These are phyloP conservation scores for Diachasma alloeum DNA, from an alignment of 1,140 invertebrate genomes.

Conservation along the genomic window DNA sequence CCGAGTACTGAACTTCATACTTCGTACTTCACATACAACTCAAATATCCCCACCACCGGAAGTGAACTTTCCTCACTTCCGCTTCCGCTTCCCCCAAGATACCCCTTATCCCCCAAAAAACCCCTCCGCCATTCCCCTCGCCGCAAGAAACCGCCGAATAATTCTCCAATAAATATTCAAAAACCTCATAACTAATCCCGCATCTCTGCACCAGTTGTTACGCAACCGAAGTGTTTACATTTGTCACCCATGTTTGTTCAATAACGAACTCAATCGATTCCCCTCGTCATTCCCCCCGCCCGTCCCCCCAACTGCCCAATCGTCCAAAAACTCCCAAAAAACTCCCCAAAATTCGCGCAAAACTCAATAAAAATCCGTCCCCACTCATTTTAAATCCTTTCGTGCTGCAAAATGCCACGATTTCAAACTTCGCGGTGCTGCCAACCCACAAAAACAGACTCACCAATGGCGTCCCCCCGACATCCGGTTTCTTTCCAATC, in stretches of 20 bases:
- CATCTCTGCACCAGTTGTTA: background rate
- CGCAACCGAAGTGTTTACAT: conserved; percentile 7
- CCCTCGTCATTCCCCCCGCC: background rate
- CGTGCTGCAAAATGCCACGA: background rate
- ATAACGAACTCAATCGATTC: background rate
- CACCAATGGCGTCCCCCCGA: background rate
- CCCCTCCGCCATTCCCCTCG: too few relatives aligned
- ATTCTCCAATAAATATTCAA: background rate
- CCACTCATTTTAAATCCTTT: too few relatives aligned
- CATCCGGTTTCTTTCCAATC: conserved; percentile 13
- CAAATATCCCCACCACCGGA: background rate
- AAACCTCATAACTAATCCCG: background rate
- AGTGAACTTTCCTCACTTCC: background rate
- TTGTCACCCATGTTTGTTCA: conserved; percentile 18
- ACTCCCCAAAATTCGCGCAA: background rate
- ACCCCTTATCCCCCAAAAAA: too few relatives aligned
- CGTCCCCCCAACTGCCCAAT: too few relatives aligned
- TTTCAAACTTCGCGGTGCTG: conserved; percentile 5
- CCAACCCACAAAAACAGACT: background rate
- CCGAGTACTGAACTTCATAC: background rate
- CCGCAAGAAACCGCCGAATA: too few relatives aligned
- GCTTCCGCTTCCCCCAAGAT: background rate
- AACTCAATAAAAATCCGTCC: background rate
- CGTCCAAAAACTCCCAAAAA: background rate
- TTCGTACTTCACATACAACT: background rate